phyloP scores from a whole-genome alignment of 2,113 vertebrate species.

The Helogale parvula region DNA sequence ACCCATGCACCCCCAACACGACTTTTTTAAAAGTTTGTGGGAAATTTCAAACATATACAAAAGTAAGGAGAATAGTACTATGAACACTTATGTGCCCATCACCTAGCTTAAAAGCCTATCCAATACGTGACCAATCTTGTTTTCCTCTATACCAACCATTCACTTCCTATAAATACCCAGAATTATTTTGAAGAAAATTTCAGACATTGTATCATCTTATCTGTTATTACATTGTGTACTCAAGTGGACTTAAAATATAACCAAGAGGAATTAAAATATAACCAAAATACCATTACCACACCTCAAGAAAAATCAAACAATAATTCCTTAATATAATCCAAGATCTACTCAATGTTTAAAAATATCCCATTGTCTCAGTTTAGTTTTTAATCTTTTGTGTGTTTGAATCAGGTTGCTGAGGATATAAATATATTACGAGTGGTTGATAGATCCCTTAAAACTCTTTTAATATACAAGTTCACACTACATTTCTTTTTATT shows the following conservation, averaged over 20 bases:
- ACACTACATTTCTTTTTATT: neutral
- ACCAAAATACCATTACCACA: neutral
- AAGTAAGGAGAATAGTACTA: neutral
- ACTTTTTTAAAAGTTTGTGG: neutral
- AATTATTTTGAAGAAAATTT: conserved; percentile 26
- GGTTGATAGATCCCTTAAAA: neutral
- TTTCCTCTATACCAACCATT: neutral
- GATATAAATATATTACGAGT: neutral
- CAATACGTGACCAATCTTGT: neutral
- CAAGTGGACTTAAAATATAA: neutral
- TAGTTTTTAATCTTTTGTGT: conserved; percentile 23
- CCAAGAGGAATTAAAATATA: neutral
- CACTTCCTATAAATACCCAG: neutral
- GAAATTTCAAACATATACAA: neutral
- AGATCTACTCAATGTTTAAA: neutral
- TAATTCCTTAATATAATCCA: neutral
- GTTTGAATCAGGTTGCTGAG: neutral
- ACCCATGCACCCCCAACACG: no score
- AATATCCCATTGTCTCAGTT: neutral
- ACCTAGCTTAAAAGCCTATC: neutral
- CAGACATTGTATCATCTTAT: neutral
- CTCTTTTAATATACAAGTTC: neutral
- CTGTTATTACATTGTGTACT: neutral
- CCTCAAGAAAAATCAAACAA: conserved; percentile 39
- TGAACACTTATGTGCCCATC: neutral